These are phyloP conservation scores for Oreonectes daqikongensis DNA, from an alignment of 2,797 vertebrate species.

Conservation along the genomic window DNA sequence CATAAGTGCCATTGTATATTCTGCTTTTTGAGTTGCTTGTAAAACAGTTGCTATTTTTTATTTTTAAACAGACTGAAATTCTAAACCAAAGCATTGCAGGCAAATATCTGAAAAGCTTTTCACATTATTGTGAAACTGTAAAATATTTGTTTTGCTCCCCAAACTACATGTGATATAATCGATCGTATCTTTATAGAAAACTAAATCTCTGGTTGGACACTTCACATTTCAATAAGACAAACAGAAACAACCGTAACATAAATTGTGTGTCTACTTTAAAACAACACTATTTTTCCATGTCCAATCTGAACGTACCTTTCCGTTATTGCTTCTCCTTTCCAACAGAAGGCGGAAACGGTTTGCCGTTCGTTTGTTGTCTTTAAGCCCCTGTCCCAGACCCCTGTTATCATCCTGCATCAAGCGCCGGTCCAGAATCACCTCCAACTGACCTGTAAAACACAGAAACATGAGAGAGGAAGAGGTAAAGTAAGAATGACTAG, in stretches of 20 bases:
- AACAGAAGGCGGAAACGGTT: conserved; percentile 93
- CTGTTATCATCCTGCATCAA: conserved; percentile 99
- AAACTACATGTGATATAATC: background rate
- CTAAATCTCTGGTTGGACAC: background rate
- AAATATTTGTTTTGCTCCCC: background rate
- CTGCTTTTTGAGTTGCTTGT: background rate
- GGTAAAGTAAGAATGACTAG: background rate
- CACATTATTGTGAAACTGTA: background rate
- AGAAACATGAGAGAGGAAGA: background rate
- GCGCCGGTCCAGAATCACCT: conserved; percentile 94
- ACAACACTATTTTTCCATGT: too few relatives aligned
- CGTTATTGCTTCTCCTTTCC: conserved; percentile 80
- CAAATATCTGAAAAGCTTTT: background rate
- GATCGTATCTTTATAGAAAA: background rate
- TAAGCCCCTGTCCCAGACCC: conserved; percentile 94
- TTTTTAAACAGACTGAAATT: background rate
- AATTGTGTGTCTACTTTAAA: too few relatives aligned
- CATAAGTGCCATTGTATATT: background rate
- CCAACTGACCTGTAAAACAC: conserved; percentile 85
- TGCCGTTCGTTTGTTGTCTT: conserved; percentile 93
- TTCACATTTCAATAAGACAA: background rate
- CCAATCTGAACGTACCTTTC: conserved; percentile 75
- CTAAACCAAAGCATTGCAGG: background rate
- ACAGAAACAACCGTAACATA: too few relatives aligned
- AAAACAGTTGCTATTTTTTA: background rate